Conservation (phyloP, 2,888 invertebrate genomes). For the Eristalis arbustorum region DNA sequence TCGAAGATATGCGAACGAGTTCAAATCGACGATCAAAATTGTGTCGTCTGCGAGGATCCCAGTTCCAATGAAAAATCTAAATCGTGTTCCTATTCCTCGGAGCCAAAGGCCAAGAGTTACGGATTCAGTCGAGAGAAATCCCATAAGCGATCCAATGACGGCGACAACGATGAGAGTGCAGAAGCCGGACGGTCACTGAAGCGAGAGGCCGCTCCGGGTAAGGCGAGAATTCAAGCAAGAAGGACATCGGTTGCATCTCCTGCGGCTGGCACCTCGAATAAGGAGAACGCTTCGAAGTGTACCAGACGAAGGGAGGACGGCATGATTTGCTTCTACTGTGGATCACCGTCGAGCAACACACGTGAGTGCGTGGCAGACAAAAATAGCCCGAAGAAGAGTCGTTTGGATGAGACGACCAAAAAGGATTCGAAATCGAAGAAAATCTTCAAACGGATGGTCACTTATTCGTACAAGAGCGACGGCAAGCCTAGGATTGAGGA, state of each 20-base stretch:
- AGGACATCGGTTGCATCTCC: constrained; percentile 29
- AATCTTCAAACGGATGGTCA: constrained; percentile 76
- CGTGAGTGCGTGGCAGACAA: constrained; percentile 73
- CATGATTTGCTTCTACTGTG: constrained; percentile 75
- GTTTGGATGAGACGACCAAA: constrained; percentile 49
- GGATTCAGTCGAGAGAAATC: constrained; percentile 84
- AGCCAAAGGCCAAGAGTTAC: constrained; percentile 86
- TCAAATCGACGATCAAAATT: constrained; percentile 83
- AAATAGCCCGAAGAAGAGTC: constrained; percentile 44
- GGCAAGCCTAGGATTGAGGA: constrained; percentile 23
- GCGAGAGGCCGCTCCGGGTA: constrained; percentile 13
- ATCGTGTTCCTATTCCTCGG: constrained; percentile 89
- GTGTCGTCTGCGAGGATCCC: constrained; percentile 87
- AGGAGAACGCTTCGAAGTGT: constrained; percentile 71
- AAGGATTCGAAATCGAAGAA: constrained; percentile 71
- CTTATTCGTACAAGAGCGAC: constrained; percentile 72
- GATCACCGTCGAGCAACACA: constrained; percentile 70
- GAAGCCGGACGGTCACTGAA: constrained; percentile 21
- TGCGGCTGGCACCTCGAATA: not conserved
- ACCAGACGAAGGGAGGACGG: constrained; percentile 70
- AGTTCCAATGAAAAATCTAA: constrained; percentile 89
- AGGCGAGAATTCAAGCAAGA: constrained; percentile 33
- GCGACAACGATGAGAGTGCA: constrained; percentile 38
- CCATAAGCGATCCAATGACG: constrained; percentile 80
- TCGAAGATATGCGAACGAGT: constrained; percentile 83